phyloP scores from a whole-genome alignment of 2,888 invertebrate genomes.

The Leptarthrus brevirostris region DNA sequence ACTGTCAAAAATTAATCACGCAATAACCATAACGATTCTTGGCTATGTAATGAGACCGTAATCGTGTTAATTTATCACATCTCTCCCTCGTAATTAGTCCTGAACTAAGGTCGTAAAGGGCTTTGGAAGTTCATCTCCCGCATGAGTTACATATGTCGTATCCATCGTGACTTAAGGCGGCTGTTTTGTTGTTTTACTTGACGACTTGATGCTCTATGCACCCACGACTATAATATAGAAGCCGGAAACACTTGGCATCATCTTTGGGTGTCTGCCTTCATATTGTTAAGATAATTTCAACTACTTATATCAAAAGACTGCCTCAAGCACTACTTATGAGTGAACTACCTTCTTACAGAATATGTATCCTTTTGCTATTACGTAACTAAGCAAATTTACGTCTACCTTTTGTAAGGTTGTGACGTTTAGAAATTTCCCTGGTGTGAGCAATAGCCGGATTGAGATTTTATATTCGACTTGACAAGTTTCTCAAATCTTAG shows the following conservation, averaged over 20 bases:
- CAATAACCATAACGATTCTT: slow-evolving; percentile 42
- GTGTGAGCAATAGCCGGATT: too few species aligned
- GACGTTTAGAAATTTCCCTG: too few species aligned
- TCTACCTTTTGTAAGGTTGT: too few species aligned
- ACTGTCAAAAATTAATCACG: slow-evolving; percentile 46
- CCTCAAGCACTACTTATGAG: too few species aligned
- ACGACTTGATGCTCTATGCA: not conserved
- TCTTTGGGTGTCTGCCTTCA: not conserved
- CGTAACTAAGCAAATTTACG: too few species aligned
- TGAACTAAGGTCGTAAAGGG: slow-evolving; percentile 17
- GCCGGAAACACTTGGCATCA: not conserved
- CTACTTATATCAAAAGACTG: not conserved
- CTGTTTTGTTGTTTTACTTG: not conserved
- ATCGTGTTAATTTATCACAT: slow-evolving; percentile 47
- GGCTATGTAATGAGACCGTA: slow-evolving; percentile 31
- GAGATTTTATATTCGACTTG: too few species aligned
- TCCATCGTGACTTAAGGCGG: not conserved
- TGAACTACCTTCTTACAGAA: too few species aligned
- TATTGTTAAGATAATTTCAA: not conserved
- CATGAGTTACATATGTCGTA: slow-evolving; percentile 35
- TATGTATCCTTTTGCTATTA: too few species aligned
- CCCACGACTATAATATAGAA: not conserved
- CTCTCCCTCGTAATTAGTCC: slow-evolving; percentile 39
- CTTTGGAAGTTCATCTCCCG: slow-evolving; percentile 32
- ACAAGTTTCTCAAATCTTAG: slow-evolving; percentile 1